A percentile compares a stretch with the other conserved stretches of the same genome.
Evolutionary conservation across 1,140 invertebrate species (phyloP).

Genomic region (Bombus superbus): DNA sequence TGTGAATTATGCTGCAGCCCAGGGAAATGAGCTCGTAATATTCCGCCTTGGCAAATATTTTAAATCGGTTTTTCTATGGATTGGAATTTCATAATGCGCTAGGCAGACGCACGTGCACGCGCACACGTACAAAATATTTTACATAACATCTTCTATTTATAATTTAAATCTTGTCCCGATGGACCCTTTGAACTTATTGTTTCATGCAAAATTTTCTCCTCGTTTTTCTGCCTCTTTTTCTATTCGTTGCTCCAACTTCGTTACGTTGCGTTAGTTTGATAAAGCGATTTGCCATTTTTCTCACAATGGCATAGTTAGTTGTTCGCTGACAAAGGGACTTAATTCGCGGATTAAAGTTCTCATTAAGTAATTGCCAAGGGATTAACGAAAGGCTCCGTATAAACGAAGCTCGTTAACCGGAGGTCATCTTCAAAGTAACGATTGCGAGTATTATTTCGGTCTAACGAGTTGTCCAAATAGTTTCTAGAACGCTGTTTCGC

Average conservation of each 20-base stretch:
- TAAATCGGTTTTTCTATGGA: slow-evolving; percentile 36
- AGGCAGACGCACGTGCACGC: not conserved
- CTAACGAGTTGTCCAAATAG: not conserved
- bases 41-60: slow-evolving; percentile 23
- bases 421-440: not conserved
- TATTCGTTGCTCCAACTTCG: not conserved
- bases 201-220: not conserved
- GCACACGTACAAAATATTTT: not conserved
- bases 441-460: not conserved
- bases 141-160: not conserved
- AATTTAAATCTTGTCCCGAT: not conserved
- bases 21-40: slow-evolving; percentile 6
- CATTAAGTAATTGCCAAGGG: not conserved
- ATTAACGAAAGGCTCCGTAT: too few relatives aligned
- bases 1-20: slow-evolving; percentile 48
- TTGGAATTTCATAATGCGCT: slow-evolving; percentile 30
- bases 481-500: not conserved
- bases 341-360: not conserved
- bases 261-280: not conserved
- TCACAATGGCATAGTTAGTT: not conserved
- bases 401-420: not conserved
- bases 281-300: not conserved
- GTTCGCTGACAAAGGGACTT: not conserved
- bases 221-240: not conserved
- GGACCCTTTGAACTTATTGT: not conserved